Evolutionary conservation across 2,113 vertebrate species (phyloP).

Genomic region (Tachysurus vachellii): DNA sequence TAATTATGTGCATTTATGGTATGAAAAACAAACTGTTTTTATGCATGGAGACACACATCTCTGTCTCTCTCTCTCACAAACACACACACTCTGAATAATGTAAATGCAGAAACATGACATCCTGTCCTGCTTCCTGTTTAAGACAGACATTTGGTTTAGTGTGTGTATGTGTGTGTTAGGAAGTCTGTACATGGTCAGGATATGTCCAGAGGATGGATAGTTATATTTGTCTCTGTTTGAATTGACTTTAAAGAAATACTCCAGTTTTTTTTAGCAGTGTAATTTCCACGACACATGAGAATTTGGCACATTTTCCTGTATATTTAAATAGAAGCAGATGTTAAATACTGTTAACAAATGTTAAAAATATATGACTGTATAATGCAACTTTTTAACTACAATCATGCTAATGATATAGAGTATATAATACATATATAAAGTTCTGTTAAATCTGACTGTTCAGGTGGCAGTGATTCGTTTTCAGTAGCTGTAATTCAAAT

Average conservation of each 20-base stretch:
- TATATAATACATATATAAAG: background rate
- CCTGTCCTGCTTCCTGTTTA: slow-evolving; percentile 8
- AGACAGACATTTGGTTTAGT: background rate
- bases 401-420: background rate
- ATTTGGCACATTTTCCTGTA: background rate
- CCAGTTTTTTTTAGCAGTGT: background rate
- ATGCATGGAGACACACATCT: background rate
- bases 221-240: slow-evolving; percentile 17
- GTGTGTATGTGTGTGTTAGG: slow-evolving; percentile 4
- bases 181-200: slow-evolving; percentile 39
- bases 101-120: slow-evolving; percentile 10
- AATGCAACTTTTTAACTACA: background rate
- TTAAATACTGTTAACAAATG: background rate
- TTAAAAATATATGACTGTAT: background rate
- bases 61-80: background rate
- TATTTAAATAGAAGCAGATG: background rate
- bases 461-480: background rate
- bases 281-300: background rate
- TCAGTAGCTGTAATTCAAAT: background rate
- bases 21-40: background rate
- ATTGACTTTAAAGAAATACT: slow-evolving; percentile 17
- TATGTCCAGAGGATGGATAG: slow-evolving; percentile 33
- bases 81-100: background rate
- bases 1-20: slow-evolving; percentile 15
- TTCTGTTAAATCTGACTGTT: background rate